Conservation (phyloP, 2,888 invertebrate genomes). For the Hybos culiciformis region DNA sequence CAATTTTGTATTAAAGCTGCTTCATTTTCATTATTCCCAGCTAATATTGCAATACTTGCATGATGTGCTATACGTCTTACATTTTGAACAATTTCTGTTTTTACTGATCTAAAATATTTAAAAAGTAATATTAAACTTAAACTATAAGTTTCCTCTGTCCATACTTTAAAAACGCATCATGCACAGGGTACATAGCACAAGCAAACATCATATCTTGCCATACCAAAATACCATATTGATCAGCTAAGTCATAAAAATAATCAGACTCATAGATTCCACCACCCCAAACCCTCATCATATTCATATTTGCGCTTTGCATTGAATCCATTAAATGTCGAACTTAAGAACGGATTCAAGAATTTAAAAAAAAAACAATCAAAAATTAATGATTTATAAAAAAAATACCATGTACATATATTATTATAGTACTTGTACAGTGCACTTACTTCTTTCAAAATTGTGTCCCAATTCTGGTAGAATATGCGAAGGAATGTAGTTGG, state of each 20-base stretch:
- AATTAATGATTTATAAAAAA: background rate
- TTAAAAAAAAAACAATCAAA: background rate
- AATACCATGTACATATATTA: too few relatives aligned
- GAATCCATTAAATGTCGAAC: constrained; percentile 52
- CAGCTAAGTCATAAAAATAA: constrained; percentile 74
- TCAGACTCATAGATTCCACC: constrained; percentile 93
- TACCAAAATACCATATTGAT: constrained; percentile 77
- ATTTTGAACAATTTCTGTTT: too few relatives aligned
- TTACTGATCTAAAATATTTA: too few relatives aligned
- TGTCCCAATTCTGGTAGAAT: constrained; percentile 64
- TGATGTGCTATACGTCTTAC: too few relatives aligned
- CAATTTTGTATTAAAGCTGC: too few relatives aligned
- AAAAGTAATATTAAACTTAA: too few relatives aligned
- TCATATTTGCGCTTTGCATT: constrained; percentile 69
- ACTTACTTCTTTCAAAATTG: constrained; percentile 36
- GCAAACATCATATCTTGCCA: constrained; percentile 99
- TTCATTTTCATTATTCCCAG: too few relatives aligned
- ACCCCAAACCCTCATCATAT: constrained; percentile 95
- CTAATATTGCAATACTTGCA: too few relatives aligned
- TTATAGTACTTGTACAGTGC: too few relatives aligned
- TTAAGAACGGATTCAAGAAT: constrained; percentile 12
- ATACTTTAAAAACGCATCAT: constrained; percentile 52
- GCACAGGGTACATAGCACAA: constrained; percentile 83
- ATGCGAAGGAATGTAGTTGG: constrained; percentile 84
- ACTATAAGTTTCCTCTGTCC: too few relatives aligned